Percentiles rank a stretch among this genome's conserved stretches.
These are phyloP conservation scores for Porites evermanni DNA, from an alignment of 92 coral and sea anemone genomes.

Conservation along the genomic window DNA sequence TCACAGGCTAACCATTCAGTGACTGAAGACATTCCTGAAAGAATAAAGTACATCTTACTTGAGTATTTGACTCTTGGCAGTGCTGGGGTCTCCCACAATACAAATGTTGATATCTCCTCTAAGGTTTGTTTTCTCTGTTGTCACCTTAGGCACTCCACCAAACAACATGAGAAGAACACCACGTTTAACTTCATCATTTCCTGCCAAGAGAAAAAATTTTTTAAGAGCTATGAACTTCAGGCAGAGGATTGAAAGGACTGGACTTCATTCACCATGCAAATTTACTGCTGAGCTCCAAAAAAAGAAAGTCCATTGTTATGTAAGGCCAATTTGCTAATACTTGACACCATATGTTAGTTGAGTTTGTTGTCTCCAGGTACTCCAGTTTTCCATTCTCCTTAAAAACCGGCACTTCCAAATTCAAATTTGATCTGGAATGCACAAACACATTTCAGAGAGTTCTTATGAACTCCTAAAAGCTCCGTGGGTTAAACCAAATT, in stretches of 20 bases:
- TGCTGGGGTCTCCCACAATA: constrained; percentile 99
- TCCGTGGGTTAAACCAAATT: too few species aligned
- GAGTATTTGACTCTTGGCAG: constrained; percentile 97
- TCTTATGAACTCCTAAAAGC: too few species aligned
- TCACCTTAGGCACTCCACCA: constrained; percentile 98
- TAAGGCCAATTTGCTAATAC: too few species aligned
- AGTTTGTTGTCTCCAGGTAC: too few species aligned
- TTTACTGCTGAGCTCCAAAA: too few species aligned
- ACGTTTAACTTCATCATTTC: constrained; percentile 98
- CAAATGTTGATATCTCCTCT: constrained; percentile 98
- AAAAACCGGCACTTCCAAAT: too few species aligned
- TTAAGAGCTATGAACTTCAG: background rate
- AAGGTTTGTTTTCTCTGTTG: constrained; percentile 90
- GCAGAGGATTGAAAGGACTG: background rate
- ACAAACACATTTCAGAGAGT: too few species aligned
- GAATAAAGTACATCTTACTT: constrained; percentile 71
- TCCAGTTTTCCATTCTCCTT: too few species aligned
- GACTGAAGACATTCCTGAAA: background rate
- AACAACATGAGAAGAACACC: constrained; percentile 97
- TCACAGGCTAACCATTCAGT: background rate
- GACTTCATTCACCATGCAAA: too few species aligned
- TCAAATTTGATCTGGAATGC: too few species aligned
- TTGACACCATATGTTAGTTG: too few species aligned
- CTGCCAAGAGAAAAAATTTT: constrained; percentile 16
- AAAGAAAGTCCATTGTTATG: too few species aligned